Evolutionary conservation across 2,113 vertebrate species (phyloP).

Genomic region (Cichladusa arquata): DNA sequence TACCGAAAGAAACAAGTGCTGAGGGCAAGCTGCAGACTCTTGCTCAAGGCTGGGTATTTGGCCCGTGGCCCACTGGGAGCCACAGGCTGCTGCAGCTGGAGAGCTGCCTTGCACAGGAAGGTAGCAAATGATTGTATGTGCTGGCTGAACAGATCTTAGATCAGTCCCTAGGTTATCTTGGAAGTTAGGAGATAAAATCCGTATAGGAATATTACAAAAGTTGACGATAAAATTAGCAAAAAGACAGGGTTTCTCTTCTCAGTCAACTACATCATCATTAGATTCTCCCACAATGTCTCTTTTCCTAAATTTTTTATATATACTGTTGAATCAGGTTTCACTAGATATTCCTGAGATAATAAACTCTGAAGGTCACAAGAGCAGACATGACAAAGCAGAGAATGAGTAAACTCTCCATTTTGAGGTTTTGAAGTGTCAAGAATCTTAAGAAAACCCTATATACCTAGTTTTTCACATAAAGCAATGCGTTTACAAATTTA

Average conservation of each 20-base stretch:
- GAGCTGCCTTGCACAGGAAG: not conserved
- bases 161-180: not conserved
- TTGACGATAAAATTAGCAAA: not conserved
- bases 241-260: not conserved
- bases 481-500: not conserved
- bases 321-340: not conserved
- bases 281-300: not conserved
- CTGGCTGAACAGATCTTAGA: not conserved
- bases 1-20: not conserved
- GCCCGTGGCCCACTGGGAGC: fast-evolving
- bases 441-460: not conserved
- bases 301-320: not conserved
- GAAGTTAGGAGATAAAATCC: not conserved
- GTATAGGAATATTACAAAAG: not conserved
- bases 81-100: not conserved
- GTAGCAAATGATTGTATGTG: fast-evolving
- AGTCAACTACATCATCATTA: not conserved
- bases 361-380: not conserved
- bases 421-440: not conserved
- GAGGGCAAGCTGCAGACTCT: not conserved
- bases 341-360: not conserved
- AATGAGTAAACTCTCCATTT: not conserved
- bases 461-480: not conserved
- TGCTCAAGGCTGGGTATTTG: not conserved
- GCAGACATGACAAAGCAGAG: not conserved